A percentile compares a stretch with the other conserved stretches of the same genome.
These are phyloP conservation scores for Platerodrilus igneus DNA, from an alignment of 2,888 invertebrate species.

Conservation along the genomic window DNA sequence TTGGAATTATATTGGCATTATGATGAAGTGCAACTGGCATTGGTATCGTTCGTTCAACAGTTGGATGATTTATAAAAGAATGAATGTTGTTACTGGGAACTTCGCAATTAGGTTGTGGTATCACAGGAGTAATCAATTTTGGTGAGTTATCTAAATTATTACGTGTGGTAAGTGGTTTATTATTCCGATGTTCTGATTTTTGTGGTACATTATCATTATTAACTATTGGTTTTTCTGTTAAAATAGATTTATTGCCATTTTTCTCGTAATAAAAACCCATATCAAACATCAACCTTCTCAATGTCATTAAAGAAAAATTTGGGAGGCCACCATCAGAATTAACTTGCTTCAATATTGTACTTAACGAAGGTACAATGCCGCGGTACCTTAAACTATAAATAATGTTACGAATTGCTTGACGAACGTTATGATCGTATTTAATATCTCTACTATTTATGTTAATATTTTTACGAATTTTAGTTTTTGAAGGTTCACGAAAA, in stretches of 20 bases:
- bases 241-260: slow-evolving; percentile 42
- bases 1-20: slow-evolving; percentile 30
- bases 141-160: no score
- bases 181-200: neutral
- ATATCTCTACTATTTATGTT: slow-evolving; percentile 45
- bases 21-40: slow-evolving; percentile 30
- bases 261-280: slow-evolving; percentile 47
- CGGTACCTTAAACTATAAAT: slow-evolving; percentile 43
- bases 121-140: slow-evolving; percentile 9
- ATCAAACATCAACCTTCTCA: slow-evolving; percentile 43
- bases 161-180: slow-evolving; percentile 1
- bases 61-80: slow-evolving; percentile 21
- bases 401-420: slow-evolving; percentile 41
- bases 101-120: slow-evolving; percentile 16
- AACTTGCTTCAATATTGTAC: slow-evolving; percentile 41
- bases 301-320: slow-evolving; percentile 45
- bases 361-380: slow-evolving; percentile 42
- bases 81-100: slow-evolving; percentile 16
- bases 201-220: slow-evolving; percentile 19
- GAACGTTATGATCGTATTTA: slow-evolving; percentile 42
- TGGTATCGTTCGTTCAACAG: slow-evolving; percentile 28
- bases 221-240: slow-evolving; percentile 36
- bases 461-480: slow-evolving; percentile 43
- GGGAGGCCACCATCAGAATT: slow-evolving; percentile 38
- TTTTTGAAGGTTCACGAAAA: slow-evolving; percentile 44